Conservation (phyloP, 2,888 invertebrate genomes). For the Caenorhabditis sulstoni region DNA sequence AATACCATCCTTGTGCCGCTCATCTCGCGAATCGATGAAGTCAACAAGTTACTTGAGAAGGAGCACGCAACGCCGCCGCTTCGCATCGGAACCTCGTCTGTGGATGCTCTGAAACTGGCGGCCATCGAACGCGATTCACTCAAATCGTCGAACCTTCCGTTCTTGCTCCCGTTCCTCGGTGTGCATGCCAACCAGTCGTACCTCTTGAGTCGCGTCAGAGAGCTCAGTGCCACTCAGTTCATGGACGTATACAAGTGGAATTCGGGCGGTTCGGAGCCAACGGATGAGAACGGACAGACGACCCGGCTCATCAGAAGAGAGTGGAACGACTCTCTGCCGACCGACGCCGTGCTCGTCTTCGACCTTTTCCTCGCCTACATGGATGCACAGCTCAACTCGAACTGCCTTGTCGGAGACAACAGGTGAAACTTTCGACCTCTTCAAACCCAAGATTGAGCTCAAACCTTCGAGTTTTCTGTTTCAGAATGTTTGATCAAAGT, state of each 20-base stretch:
- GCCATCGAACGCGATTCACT: constrained; percentile 52
- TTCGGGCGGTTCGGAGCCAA: constrained; percentile 65
- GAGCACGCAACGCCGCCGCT: constrained; percentile 63
- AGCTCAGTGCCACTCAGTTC: constrained; percentile 58
- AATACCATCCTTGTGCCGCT: constrained; percentile 65
- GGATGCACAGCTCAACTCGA: constrained; percentile 67
- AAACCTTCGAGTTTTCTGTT: too few relatives aligned
- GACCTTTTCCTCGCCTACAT: constrained; percentile 66
- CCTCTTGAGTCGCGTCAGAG: constrained; percentile 61
- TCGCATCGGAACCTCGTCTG: constrained; percentile 63
- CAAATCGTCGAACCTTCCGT: constrained; percentile 63
- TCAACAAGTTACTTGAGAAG: constrained; percentile 64
- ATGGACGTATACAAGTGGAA: constrained; percentile 69
- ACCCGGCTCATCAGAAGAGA: constrained; percentile 52
- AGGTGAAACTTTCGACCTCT: too few relatives aligned
- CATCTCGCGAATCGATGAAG: constrained; percentile 57
- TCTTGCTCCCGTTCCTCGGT: constrained; percentile 63
- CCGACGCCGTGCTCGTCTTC: constrained; percentile 67
- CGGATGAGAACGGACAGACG: constrained; percentile 44
- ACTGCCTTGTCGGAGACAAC: constrained; percentile 63
- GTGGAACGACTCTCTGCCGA: constrained; percentile 67
- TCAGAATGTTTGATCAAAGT: too few relatives aligned
- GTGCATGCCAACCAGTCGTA: constrained; percentile 66
- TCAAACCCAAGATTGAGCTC: too few relatives aligned
- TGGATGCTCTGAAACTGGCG: constrained; percentile 64